phyloP scores from a whole-genome alignment of 1,140 invertebrate species.

The Neoseiulus cucumeris region DNA sequence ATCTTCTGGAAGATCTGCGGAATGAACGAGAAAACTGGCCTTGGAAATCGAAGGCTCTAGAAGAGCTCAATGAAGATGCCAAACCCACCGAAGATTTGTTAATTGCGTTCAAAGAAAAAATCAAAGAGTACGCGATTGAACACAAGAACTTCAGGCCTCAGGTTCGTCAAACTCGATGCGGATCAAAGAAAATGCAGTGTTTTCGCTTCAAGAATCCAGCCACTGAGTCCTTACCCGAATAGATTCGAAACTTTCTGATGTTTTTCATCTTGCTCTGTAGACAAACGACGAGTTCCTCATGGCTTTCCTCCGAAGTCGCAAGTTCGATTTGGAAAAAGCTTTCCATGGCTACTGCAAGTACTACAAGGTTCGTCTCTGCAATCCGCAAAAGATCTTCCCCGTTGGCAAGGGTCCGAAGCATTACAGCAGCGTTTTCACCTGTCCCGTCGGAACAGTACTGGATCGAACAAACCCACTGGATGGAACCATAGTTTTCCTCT shows the following conservation, averaged over 20 bases:
- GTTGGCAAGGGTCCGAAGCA: neutral
- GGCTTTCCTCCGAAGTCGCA: neutral
- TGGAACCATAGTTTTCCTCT: neutral
- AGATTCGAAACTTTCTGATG: too few relatives aligned
- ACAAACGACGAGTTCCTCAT: neutral
- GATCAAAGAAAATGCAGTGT: too few relatives aligned
- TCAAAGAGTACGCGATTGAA: neutral
- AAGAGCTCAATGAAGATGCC: neutral
- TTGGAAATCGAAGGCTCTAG: neutral
- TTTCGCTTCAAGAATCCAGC: too few relatives aligned
- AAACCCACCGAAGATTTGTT: neutral
- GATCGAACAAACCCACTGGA: neutral
- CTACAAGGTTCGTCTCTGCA: neutral
- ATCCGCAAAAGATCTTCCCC: neutral
- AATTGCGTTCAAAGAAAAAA: neutral
- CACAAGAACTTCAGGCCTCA: neutral
- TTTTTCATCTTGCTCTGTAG: neutral
- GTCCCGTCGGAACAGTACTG: neutral
- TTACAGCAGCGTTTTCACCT: neutral
- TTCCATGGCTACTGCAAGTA: neutral
- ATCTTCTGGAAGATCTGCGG: too few relatives aligned
- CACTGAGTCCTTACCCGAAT: too few relatives aligned
- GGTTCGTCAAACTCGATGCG: too few relatives aligned
- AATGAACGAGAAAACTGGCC: neutral
- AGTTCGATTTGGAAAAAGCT: neutral